phyloP scores from a whole-genome alignment of 2,113 vertebrate genomes.

The rat (Rattus norvegicus) region GRCr8 NC_086025.1:133307501-133308000 shows the following conservation, averaged over 20 bases:
- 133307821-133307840: neutral
- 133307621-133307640: too few relatives aligned
- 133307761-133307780: neutral
- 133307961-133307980: neutral
- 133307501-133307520: neutral
- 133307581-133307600: neutral
- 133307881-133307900: neutral
- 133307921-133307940: neutral
- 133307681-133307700: neutral
- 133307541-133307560: neutral
- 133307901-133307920: neutral
- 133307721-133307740: neutral
- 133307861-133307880: neutral
- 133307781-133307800: neutral
- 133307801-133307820: neutral
- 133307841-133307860: neutral
- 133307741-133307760: neutral
- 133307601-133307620: neutral
- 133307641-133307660: too few relatives aligned
- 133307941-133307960: neutral
- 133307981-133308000: neutral
- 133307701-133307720: neutral
- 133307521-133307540: neutral
- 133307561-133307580: too few relatives aligned
- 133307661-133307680: neutral